Evolutionary conservation across 2,797 vertebrate species (phyloP).

Genomic region (Urocyon cinereoargenteus): DNA sequence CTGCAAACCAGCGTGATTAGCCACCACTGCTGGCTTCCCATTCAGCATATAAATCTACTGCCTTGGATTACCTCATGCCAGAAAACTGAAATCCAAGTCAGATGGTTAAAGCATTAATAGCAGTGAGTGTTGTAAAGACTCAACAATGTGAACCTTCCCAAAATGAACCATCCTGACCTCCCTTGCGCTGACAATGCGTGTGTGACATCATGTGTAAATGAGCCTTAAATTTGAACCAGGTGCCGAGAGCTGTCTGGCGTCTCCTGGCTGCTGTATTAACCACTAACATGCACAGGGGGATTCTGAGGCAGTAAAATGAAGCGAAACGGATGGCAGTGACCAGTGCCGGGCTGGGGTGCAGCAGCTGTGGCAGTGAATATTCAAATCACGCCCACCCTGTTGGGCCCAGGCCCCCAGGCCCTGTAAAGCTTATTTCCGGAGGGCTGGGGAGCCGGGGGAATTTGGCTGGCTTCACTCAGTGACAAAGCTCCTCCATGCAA

Average conservation of each 20-base stretch:
- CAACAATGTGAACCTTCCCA: conserved; percentile 86
- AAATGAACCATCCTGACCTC: conserved; percentile 87
- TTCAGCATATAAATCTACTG: conserved; percentile 77
- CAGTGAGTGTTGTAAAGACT: conserved; percentile 84
- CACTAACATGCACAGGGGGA: conserved; percentile 68
- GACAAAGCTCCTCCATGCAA: conserved; percentile 77
- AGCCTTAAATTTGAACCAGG: conserved; percentile 90
- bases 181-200: conserved; percentile 86
- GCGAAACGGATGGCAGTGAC: conserved; percentile 62
- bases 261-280: conserved; percentile 78
- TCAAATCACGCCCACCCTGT: conserved; percentile 55
- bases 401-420: conserved; percentile 6
- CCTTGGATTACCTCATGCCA: conserved; percentile 84
- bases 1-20: conserved; percentile 74
- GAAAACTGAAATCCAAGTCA: conserved; percentile 85
- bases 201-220: conserved; percentile 90
- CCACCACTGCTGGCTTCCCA: conserved; percentile 71
- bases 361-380: conserved; percentile 73
- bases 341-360: not conserved
- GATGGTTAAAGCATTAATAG: conserved; percentile 87
- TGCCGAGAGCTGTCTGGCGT: conserved; percentile 84
- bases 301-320: conserved; percentile 76
- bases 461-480: conserved; percentile 71
- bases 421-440: conserved; percentile 73
- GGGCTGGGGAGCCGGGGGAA: conserved; percentile 65